Base-by-base conservation (phyloP, 2,797 vertebrate species). In the Phyllotis vaccarum region DNA sequence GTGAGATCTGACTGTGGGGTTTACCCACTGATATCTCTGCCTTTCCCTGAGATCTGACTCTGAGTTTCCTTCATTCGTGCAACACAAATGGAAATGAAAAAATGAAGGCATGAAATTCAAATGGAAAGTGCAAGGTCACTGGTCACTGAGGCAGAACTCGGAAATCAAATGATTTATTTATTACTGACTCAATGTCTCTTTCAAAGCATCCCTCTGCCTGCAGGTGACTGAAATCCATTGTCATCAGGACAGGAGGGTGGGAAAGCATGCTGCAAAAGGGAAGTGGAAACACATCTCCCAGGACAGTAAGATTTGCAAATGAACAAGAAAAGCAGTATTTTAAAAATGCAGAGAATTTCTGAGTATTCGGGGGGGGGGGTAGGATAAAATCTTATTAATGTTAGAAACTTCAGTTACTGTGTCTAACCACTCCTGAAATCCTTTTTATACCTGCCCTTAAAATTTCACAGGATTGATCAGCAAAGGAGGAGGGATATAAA, bases 121-220 rank as follows among this genome's bases (percentile, higher is more conserved):
- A 54, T 6, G 24, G 46, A 52, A 82, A 58, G 29, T 80, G 90
- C 37, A 89, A 66, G 49, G 16, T 85, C 68, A 80, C 56, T 74
- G 34, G 9, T 85, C 34, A 10, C 27, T 81, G 75, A 17, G 46
- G 37, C 46, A 80, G 64, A 89, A 81, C 5, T 9, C 7, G 24
- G 34, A 85, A 95, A 90, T 76, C 68, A 79, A 83, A 82, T 11
- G 40, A 90, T 70, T 14, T 66, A 93, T 34, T 91, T 40, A 34
- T 92, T 80, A 49, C 37, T 46, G 31, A 13, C 49, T 88, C 7
- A 90, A 24, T 19, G 24, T 6, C 22, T 78, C 76, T 90, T 87
- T 78, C 75, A 70, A 93, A 95, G 46, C 31, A 31, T 22, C 22
- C 62, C 43, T 43, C 40, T 60, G 2, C 37, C 81, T 4, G 2